These are phyloP conservation scores for Lutjanus erythropterus DNA, from an alignment of 2,113 vertebrate species.

Conservation along the genomic window DNA sequence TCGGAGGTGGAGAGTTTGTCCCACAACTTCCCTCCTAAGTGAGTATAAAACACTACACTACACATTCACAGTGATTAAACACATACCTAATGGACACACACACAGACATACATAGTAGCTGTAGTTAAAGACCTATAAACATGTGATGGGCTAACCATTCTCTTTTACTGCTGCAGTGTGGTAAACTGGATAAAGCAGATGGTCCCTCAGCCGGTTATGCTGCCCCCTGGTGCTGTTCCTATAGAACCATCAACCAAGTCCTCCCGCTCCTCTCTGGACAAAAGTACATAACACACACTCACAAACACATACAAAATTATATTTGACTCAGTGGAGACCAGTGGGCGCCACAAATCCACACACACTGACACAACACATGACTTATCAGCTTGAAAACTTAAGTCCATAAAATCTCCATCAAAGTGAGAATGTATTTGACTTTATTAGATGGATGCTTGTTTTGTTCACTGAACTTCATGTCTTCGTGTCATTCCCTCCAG, in stretches of 20 bases:
- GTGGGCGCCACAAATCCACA: background rate
- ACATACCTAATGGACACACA: background rate
- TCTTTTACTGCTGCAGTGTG: slow-evolving; percentile 66
- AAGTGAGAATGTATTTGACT: background rate
- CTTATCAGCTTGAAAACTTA: background rate
- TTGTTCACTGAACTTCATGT: background rate
- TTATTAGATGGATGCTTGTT: background rate
- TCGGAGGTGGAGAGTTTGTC: slow-evolving; percentile 31
- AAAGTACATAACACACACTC: slow-evolving; percentile 72
- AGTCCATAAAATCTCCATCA: background rate
- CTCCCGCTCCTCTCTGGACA: slow-evolving; percentile 73
- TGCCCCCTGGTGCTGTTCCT: slow-evolving; percentile 63
- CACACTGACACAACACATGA: background rate
- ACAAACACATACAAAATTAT: background rate
- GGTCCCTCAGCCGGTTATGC: slow-evolving; percentile 78
- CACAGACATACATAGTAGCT: background rate
- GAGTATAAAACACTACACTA: slow-evolving; percentile 30
- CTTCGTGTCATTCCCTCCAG: slow-evolving; percentile 55
- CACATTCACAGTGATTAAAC: background rate
- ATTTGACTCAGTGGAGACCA: background rate
- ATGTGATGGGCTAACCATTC: background rate
- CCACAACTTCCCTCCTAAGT: slow-evolving; percentile 73
- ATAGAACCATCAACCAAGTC: slow-evolving; percentile 49
- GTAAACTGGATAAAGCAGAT: slow-evolving; percentile 84
- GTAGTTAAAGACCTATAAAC: too few relatives aligned